Percentiles rank a stretch among this genome's conserved stretches.
Conservation (phyloP, 2,888 invertebrate species). For the Dusona sp. region DNA sequence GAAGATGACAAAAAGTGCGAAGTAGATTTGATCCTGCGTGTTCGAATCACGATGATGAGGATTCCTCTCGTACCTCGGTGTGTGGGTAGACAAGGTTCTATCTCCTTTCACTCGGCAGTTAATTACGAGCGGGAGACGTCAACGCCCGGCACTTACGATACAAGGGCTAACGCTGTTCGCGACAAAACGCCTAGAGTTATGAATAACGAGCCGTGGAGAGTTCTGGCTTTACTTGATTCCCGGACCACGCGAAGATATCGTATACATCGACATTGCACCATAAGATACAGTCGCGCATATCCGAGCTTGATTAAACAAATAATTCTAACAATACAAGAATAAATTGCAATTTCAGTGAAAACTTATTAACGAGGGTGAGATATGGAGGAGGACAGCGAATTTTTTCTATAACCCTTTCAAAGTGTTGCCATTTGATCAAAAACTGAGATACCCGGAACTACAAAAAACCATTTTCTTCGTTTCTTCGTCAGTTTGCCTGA, state of each 20-base stretch:
- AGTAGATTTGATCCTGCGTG: slow-evolving; percentile 36
- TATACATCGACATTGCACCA: background rate
- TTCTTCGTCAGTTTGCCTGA: no score
- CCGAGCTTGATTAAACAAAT: background rate
- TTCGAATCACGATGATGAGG: slow-evolving; percentile 65
- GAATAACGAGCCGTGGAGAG: slow-evolving; percentile 68
- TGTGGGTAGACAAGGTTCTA: slow-evolving; percentile 52
- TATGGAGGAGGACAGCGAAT: background rate
- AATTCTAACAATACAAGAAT: background rate
- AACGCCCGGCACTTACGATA: slow-evolving; percentile 73
- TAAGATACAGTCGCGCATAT: background rate
- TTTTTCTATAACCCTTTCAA: background rate
- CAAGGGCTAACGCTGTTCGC: slow-evolving; percentile 78
- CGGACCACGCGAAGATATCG: slow-evolving; percentile 33
- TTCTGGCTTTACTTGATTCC: slow-evolving; percentile 64
- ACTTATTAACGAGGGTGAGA: background rate
- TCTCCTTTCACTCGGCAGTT: slow-evolving; percentile 66
- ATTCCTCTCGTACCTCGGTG: slow-evolving; percentile 39
- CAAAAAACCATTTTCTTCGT: no score
- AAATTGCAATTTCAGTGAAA: background rate
- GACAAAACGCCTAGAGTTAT: slow-evolving; percentile 73
- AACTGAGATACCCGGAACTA: no score
- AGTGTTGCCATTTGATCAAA: no score
- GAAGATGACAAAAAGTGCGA: background rate
- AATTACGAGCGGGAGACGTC: slow-evolving; percentile 70